phyloP scores from a whole-genome alignment of 2,888 invertebrate genomes.

The Yponomeuta cagnagella region DNA sequence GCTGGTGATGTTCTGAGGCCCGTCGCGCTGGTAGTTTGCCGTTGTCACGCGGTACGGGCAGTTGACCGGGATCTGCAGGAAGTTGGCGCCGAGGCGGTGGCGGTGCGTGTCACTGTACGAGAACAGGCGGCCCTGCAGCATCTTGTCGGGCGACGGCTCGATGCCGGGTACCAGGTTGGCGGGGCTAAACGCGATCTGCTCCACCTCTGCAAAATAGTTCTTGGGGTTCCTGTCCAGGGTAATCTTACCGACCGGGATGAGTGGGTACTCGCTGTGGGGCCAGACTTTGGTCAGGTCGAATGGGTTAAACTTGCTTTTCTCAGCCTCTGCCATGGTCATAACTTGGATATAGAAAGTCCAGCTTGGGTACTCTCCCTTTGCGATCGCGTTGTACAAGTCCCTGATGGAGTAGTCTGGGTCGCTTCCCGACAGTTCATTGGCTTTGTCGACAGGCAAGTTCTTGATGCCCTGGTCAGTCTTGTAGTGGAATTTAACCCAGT shows the following conservation, averaged over 20 bases:
- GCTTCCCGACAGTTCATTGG: slow-evolving; percentile 29
- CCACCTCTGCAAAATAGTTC: slow-evolving; percentile 64
- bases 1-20: slow-evolving; percentile 78
- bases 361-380: slow-evolving; percentile 39
- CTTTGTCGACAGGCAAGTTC: slow-evolving; percentile 41
- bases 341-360: slow-evolving; percentile 51
- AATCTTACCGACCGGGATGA: slow-evolving; percentile 73
- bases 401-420: slow-evolving; percentile 48
- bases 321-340: slow-evolving; percentile 43
- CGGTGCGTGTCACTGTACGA: slow-evolving; percentile 71
- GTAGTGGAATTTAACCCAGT: slow-evolving; percentile 49
- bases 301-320: slow-evolving; percentile 39
- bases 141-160: slow-evolving; percentile 60
- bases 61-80: slow-evolving; percentile 10
- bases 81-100: slow-evolving; percentile 41
- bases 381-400: slow-evolving; percentile 52
- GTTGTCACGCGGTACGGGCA: slow-evolving; percentile 59
- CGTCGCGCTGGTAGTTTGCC: slow-evolving; percentile 85
- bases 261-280: slow-evolving; percentile 81
- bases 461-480: slow-evolving; percentile 60
- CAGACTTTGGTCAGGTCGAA: slow-evolving; percentile 51
- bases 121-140: slow-evolving; percentile 57
- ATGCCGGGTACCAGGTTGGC: slow-evolving; percentile 81
- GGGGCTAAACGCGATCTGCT: slow-evolving; percentile 76
- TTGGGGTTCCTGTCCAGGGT: slow-evolving; percentile 56